phyloP scores from a whole-genome alignment of 2,888 invertebrate genomes.

The Lithophane leautieri region DNA sequence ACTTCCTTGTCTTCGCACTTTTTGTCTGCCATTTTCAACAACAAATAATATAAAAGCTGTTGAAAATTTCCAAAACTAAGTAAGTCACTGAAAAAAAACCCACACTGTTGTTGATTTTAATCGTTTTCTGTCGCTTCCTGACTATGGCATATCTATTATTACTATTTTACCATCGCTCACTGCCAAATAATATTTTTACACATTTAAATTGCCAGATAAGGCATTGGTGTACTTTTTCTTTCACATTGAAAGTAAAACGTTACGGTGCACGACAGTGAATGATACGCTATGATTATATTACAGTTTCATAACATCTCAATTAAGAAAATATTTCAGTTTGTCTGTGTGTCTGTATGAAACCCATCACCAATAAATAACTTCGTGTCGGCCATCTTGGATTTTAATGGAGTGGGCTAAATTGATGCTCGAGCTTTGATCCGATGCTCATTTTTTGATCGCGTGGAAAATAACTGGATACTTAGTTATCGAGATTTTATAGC shows the following conservation, averaged over 20 bases:
- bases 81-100: not conserved
- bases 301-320: conserved; percentile 24
- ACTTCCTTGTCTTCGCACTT: conserved; percentile 52
- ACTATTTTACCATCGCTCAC: not conserved
- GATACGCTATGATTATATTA: conserved; percentile 21
- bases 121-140: not conserved
- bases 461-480: not conserved
- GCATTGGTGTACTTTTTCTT: not conserved
- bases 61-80: not conserved
- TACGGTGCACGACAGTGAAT: conserved; percentile 15
- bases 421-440: conserved; percentile 14
- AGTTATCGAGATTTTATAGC: not conserved
- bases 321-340: conserved; percentile 35
- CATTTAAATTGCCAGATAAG: not conserved
- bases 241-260: conserved; percentile 2
- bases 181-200: not conserved
- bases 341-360: conserved; percentile 26
- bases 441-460: conserved; percentile 1
- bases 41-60: not conserved
- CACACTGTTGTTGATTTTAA: not conserved
- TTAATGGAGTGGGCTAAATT: conserved; percentile 25
- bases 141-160: not conserved
- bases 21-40: conserved; percentile 43
- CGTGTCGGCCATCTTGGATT: conserved; percentile 38
- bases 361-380: conserved; percentile 33